Evolutionary conservation across 1,140 invertebrate genomes (phyloP).

Genomic region (Cydia pomonella): DNA sequence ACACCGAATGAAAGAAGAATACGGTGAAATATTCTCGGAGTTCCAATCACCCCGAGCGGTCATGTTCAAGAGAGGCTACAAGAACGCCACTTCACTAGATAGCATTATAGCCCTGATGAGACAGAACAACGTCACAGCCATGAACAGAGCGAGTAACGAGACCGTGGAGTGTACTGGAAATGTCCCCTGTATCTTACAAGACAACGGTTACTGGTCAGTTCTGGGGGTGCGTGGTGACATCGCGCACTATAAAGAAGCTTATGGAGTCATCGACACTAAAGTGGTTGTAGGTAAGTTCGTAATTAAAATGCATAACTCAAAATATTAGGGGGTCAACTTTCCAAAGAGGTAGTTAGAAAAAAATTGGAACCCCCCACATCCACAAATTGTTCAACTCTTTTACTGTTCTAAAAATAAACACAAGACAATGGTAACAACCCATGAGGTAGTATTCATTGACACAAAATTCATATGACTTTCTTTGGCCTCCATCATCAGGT

Average conservation of each 20-base stretch:
- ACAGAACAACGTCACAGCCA: slow-evolving; percentile 62
- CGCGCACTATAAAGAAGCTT: slow-evolving; percentile 55
- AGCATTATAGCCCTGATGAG: slow-evolving; percentile 72
- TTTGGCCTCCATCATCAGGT: too few species aligned
- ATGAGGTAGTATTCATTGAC: too few species aligned
- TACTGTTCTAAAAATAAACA: background rate
- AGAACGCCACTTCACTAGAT: slow-evolving; percentile 69
- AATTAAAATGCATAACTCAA: background rate
- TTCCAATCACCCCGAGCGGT: slow-evolving; percentile 66
- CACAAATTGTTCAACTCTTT: background rate
- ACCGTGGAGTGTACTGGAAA: slow-evolving; percentile 50
- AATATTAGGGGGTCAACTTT: background rate
- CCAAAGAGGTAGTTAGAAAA: too few species aligned
- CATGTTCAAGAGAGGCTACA: slow-evolving; percentile 66
- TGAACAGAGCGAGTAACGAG: slow-evolving; percentile 50
- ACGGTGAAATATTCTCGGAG: slow-evolving; percentile 71
- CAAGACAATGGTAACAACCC: too few species aligned
- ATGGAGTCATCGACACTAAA: slow-evolving; percentile 76
- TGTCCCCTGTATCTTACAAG: slow-evolving; percentile 53
- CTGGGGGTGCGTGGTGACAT: slow-evolving; percentile 72
- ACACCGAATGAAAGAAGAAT: slow-evolving; percentile 65
- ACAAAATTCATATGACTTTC: too few species aligned
- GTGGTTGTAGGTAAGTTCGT: slow-evolving; percentile 63
- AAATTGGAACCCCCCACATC: too few species aligned
- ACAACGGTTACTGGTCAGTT: slow-evolving; percentile 59